These are phyloP conservation scores for Larimichthys polyactis DNA, from an alignment of 2,113 vertebrate species.

Conservation along the genomic window DNA sequence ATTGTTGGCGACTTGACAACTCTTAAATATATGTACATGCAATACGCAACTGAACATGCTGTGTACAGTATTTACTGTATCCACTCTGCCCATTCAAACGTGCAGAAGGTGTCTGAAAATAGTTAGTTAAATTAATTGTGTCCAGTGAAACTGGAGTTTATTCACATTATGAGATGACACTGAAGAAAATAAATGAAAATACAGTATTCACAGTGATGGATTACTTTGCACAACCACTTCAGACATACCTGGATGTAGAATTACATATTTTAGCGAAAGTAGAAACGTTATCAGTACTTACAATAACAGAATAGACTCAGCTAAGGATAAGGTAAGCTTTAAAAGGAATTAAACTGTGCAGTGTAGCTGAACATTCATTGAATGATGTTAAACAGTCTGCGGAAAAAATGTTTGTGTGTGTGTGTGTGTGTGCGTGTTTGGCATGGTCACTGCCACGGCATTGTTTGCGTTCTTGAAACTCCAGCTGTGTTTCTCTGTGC, in stretches of 20 bases:
- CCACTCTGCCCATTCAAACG: constrained; percentile 20
- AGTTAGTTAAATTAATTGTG: constrained; percentile 25
- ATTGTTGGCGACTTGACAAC: background rate
- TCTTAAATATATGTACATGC: constrained; percentile 20
- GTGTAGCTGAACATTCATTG: constrained; percentile 17
- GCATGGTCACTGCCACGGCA: constrained; percentile 29
- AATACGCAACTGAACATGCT: constrained; percentile 15
- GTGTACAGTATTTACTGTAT: constrained; percentile 29
- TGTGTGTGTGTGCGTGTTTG: constrained; percentile 26
- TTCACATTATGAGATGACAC: constrained; percentile 16
- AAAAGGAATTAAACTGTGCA: constrained; percentile 15
- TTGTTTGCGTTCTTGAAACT: constrained; percentile 52
- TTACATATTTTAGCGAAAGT: constrained; percentile 11
- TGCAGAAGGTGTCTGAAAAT: background rate
- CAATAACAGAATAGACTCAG: constrained; percentile 24
- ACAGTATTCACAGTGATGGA: constrained; percentile 34
- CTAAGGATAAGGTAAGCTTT: constrained; percentile 12
- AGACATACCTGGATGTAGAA: constrained; percentile 13
- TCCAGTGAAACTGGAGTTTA: constrained; percentile 27
- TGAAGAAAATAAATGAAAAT: constrained; percentile 58
- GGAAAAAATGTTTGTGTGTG: background rate
- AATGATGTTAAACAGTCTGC: constrained; percentile 25
- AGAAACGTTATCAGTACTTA: background rate
- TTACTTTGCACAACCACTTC: constrained; percentile 29
- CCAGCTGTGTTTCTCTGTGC: constrained; percentile 61